Evolutionary conservation across 2,888 invertebrate species (phyloP), one percentile per base, ranked within the genome.

Genomic region (Mechanitis mazaeus): DNA sequence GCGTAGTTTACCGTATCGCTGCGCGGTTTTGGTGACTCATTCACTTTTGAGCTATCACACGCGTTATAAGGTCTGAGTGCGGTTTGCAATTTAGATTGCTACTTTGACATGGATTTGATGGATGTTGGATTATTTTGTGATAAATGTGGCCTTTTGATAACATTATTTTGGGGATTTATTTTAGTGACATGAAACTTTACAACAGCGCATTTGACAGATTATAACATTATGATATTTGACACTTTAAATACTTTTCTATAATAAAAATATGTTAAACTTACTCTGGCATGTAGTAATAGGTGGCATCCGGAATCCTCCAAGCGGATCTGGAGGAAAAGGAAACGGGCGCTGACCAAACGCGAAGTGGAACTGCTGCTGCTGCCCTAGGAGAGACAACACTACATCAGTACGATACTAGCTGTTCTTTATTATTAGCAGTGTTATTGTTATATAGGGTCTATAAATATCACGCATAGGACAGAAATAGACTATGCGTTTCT

Each of bases 361-460:
- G 90, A 97, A 96, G 91, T 97, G 96, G 88, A 97, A 97, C 92
- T 97, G 97, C 90, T 97, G 97, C 91, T 97, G 97, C 90, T 96
- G 96, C 91, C 97, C 97, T 97, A 95, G 91, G 93, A 96, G 94
- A 90, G 95, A 95, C 90, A 96, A 92, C 94, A 96, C 95, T 96
- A 93, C 87, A 92, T 88, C 88, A 91, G 92, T 91, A 91, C 85
- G 87, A 81, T 85, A 87, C 84, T 71, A 71, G 87, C 89, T 90
- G 89, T 71, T 72, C 89, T 90, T 80, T 55, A 55, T 31, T 55
- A 64, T 6, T 47, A 77, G 53, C 79, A 80, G 71, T 74, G 0
- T 5, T 11, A 12, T 33, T 55, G 3, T 45, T 60, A 58, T 58
- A 28, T 57, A 55, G 42, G 47, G 35, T 20, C 0, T 20, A 20